phyloP scores from a whole-genome alignment of 2,797 vertebrate species.

The Tokudaia muenninki region DNA sequence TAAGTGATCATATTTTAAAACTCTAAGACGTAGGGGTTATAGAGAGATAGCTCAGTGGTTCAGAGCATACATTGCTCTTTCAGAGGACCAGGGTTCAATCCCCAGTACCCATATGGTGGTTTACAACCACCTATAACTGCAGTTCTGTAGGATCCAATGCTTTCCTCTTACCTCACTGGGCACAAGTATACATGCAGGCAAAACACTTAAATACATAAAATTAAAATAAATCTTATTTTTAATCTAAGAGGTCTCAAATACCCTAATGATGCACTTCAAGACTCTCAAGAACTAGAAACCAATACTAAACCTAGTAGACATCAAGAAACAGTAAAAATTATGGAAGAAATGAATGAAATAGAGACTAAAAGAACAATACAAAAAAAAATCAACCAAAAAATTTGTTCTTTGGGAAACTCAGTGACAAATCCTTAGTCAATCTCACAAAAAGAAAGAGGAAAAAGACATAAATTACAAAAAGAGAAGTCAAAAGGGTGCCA shows the following conservation, averaged over 20 bases:
- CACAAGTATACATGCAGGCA: not conserved
- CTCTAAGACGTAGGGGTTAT: not conserved
- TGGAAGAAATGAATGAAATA: not conserved
- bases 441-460: not conserved
- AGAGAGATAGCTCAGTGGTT: not conserved
- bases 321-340: not conserved
- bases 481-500: not conserved
- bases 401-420: not conserved
- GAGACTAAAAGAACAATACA: not conserved
- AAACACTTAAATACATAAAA: not conserved
- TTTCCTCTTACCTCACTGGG: not conserved
- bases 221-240: not conserved
- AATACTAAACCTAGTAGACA: not conserved
- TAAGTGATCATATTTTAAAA: not conserved
- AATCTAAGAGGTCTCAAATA: not conserved
- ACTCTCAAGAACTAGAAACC: not conserved
- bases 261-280: not conserved
- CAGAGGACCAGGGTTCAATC: not conserved
- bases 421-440: not conserved
- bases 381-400: not conserved
- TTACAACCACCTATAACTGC: not conserved
- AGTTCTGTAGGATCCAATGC: not conserved
- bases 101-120: not conserved
- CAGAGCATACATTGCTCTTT: not conserved
- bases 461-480: not conserved